Evolutionary conservation across 2,888 invertebrate species (phyloP), one percentile per base, ranked within the genome.

Genomic region (Deilephila elpenor): DNA sequence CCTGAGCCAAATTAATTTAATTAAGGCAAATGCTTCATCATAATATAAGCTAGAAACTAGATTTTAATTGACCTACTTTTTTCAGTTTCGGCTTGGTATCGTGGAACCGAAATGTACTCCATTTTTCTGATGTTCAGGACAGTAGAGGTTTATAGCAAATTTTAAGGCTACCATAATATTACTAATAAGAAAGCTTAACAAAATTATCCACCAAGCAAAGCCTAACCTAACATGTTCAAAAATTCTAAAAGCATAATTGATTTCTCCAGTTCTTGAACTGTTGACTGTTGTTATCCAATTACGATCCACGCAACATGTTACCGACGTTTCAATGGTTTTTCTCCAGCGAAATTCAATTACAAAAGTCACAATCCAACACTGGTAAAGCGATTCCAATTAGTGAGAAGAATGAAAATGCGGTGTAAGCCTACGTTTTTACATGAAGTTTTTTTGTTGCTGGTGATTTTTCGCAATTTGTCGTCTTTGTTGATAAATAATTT

Each of bases 341-440:
- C 19, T 71, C 72, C 8, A 20, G 51, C 51, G 14, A 72, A 62
- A 72, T 72, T 62, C 70, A 73, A 73, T 70, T 70, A 73, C 60
- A 34, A 53, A 44, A 70, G 67, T 37, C 32, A 6, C 44, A 44
- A 67, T 73, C 67, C 37, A 70, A 70, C 53, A 44, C 37, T 61
- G 74, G 77, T 75, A 76, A 75, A 80, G 77, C 80, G 76, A 80
- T 81, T 81, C 75, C 80, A 81, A 81, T 81, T 81, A 81, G 77
- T 73, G 73, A 62, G 71, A 77, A 81, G 75, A 81, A 78, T 80
- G 76, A 81, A 80, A 81, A 74, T 75, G 56, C 72, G 75, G 76
- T 73, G 75, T 67, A 76, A 76, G 75, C 74, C 25, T 67, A 20
- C 20, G 64, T 64, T 64, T 64, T 64, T 62, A 44, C 44, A 25